A percentile compares a stretch with the other conserved stretches of the same genome.
phyloP scores from a whole-genome alignment of 1,140 invertebrate genomes.

The Phymorhynchus buccinoides region DNA sequence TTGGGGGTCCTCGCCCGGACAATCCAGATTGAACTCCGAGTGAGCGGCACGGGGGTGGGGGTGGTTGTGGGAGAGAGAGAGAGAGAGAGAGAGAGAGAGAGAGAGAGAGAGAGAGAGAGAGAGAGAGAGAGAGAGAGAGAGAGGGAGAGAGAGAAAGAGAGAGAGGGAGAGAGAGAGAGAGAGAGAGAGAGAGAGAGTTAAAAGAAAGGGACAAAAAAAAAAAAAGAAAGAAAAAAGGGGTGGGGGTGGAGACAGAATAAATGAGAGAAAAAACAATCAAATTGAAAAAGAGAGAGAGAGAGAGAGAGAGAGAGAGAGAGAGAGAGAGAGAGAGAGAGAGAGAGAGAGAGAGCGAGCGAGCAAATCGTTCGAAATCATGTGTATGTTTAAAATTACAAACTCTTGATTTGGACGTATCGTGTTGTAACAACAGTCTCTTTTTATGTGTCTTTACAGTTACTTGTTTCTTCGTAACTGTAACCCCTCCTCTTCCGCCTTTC shows the following conservation, averaged over 20 bases:
- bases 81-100: not conserved
- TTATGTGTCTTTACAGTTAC: no score
- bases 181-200: constrained; percentile 21
- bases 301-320: no score
- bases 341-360: not conserved
- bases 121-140: not conserved
- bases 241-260: not conserved
- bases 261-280: not conserved
- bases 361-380: no score
- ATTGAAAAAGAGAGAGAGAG: not conserved
- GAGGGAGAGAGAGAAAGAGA: constrained; percentile 1
- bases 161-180: constrained; percentile 27
- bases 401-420: no score
- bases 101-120: not conserved
- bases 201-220: not conserved
- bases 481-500: no score
- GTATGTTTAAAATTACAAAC: no score
- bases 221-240: not conserved
- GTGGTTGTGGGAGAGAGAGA: no score
- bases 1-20: no score
- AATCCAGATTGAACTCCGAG: no score
- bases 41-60: no score
- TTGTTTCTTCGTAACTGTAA: not conserved
- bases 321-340: not conserved
- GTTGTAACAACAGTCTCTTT: no score